These are phyloP conservation scores for Diprion similis DNA, from an alignment of 1,140 invertebrate genomes.

Conservation along the genomic window DNA sequence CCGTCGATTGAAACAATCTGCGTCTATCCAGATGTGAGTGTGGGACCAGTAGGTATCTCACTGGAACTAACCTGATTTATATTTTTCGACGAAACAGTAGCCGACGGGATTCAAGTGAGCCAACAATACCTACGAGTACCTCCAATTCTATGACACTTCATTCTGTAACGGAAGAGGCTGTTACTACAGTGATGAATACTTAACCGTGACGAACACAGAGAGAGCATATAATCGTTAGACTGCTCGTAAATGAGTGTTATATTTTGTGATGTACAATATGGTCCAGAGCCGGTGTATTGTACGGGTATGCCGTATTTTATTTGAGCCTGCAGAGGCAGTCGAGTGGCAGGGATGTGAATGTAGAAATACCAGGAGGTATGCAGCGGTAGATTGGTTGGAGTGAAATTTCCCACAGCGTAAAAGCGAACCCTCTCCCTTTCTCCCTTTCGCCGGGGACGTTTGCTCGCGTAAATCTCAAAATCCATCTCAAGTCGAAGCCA, in stretches of 20 bases:
- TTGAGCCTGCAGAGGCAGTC: too few relatives aligned
- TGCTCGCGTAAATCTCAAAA: background rate
- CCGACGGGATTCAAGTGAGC: too few relatives aligned
- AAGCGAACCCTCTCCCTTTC: background rate
- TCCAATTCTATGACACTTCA: background rate
- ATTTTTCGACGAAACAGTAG: too few relatives aligned
- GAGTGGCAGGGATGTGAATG: background rate
- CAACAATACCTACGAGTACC: too few relatives aligned
- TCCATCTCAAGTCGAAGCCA: slow-evolving; percentile 7
- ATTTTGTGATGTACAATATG: background rate
- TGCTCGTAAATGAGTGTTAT: background rate
- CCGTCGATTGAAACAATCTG: too few relatives aligned
- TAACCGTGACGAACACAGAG: background rate
- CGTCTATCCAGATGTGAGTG: too few relatives aligned
- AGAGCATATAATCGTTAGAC: background rate
- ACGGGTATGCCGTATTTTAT: too few relatives aligned
- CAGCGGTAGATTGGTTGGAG: background rate
- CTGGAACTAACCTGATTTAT: too few relatives aligned
- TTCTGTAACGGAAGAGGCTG: background rate
- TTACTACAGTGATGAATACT: background rate
- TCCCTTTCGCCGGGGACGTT: background rate
- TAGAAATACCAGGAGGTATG: background rate
- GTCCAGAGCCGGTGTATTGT: too few relatives aligned
- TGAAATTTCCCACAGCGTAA: slow-evolving; percentile 2
- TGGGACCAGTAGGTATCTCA: too few relatives aligned